Evolutionary conservation across 2,113 vertebrate genomes (phyloP).

Genomic region (Bujurquina vittata): DNA sequence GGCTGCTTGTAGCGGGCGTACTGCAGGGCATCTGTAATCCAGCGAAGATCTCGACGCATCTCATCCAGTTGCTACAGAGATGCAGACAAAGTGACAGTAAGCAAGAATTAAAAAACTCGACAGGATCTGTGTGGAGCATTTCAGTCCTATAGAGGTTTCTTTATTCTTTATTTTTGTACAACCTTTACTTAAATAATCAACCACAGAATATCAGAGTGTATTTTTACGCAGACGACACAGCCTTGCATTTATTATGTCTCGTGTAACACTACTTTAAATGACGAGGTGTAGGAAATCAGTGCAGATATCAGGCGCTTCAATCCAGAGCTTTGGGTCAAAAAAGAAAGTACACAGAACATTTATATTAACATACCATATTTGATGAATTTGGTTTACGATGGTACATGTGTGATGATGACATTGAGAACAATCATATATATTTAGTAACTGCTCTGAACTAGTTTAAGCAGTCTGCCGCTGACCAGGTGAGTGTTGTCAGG

Average conservation of each 20-base stretch:
- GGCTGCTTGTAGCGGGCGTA: constrained; percentile 93
- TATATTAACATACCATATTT: neutral
- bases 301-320: too few species aligned
- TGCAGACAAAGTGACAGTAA: neutral
- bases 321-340: neutral
- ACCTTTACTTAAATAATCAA: neutral
- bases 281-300: too few species aligned
- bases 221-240: neutral
- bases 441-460: neutral
- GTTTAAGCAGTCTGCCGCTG: neutral
- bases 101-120: neutral
- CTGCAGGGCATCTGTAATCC: constrained; percentile 95
- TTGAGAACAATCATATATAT: neutral
- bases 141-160: neutral
- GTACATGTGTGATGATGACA: neutral
- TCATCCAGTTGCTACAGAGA: constrained; percentile 91
- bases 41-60: constrained; percentile 92
- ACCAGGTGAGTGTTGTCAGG: neutral
- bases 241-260: too few species aligned
- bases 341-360: too few species aligned
- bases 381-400: neutral
- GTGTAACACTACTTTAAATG: too few species aligned
- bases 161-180: too few species aligned
- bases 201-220: neutral
- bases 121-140: neutral